Evolutionary conservation across 1,140 invertebrate species (phyloP), one percentile per base, ranked within the genome.

Genomic region (Sarcophaga bullata): DNA sequence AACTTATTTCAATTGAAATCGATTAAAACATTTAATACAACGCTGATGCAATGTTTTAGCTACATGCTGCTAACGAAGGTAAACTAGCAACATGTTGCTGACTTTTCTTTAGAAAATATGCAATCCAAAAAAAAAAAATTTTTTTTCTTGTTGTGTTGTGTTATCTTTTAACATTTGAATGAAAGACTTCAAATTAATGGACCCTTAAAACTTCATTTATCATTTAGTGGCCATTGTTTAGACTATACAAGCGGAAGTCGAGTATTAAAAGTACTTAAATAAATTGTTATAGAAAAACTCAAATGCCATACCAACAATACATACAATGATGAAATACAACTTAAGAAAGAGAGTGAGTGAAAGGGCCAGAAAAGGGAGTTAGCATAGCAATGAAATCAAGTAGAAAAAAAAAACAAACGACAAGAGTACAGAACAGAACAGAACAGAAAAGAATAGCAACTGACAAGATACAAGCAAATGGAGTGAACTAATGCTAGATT

Each of bases 181-280:
- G 25, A 58, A 58, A 6, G 6, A 13, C 7, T n/a, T n/a, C 15
- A 58, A 58, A 58, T 58, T 58, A n/a, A 58, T 58, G n/a, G 11
- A 15, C n/a, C 5, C 7, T 58, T 58, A 8, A 58, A 58, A 58
- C 54, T 58, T n/a, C 10, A 58, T 58, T 58, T 58, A 58, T 37
- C 54, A n/a, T 58, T 58, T n/a, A 58, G n/a, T 13, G n/a, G 15
- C n/a, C 7, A 58, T 58, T 58, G 54, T 58, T 13, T 58, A 15
- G 54, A n/a, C 8, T 54, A 10, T 10, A 13, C 15, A 58, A n/a
- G 54, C 54, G 54, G 54, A 58, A 58, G 54, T 58, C n/a, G n/a
- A 58, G 54, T 58, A 58, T 58, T 58, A 58, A 58, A 58, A 58
- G 54, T 58, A 58, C 54, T 58, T 58, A 58, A 58, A 58, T 58